Evolutionary conservation across 2,113 vertebrate genomes (phyloP), one percentile per base, ranked within the genome.

Genomic region (Cephalopholis sonnerati): DNA sequence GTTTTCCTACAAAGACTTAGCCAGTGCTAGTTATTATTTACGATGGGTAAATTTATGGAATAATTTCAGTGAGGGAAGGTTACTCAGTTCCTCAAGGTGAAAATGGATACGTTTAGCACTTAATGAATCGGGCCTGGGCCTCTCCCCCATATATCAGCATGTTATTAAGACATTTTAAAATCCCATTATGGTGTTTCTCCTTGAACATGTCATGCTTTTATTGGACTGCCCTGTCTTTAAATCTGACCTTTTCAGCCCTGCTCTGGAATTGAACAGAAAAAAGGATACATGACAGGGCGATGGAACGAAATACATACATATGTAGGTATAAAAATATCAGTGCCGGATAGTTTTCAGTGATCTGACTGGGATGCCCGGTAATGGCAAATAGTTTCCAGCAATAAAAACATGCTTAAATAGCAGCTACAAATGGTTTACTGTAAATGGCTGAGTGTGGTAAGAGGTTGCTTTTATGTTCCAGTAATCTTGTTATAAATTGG

Each of bases 91-190:
- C 92, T 96, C 95, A 96, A 96, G 96, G 96, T 96, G 94, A 96
- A 94, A 95, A 94, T 94, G 89, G 95, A 95, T 96, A 95, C 91
- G 69, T 95, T 96, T 95, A 96, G 94, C 93, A 94, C 94, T 95
- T 96, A 96, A 96, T 96, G 94, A 96, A 95, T 94, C 87, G 82
- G 93, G 93, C 94, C 88, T 81, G 87, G 87, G 91, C 88, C 90
- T 91, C 91, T 94, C 92, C 90, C 91, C 91, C 94, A 95, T 96
- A 96, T 96, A 95, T 96, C 95, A 96, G 95, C 94, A 95, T 96
- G 94, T 96, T 96, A 96, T 96, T 96, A 96, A 96, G 95, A 95
- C 95, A 81, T 95, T 96, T 96, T 96, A 95, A 96, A 96, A 96
- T 95, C 94, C 94, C 94, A 96, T 96, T 96, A 96, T 95, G 92